phyloP scores from a whole-genome alignment of 37 sponge, comb jelly and placozoan species.

The Halichondria panicea region DNA sequence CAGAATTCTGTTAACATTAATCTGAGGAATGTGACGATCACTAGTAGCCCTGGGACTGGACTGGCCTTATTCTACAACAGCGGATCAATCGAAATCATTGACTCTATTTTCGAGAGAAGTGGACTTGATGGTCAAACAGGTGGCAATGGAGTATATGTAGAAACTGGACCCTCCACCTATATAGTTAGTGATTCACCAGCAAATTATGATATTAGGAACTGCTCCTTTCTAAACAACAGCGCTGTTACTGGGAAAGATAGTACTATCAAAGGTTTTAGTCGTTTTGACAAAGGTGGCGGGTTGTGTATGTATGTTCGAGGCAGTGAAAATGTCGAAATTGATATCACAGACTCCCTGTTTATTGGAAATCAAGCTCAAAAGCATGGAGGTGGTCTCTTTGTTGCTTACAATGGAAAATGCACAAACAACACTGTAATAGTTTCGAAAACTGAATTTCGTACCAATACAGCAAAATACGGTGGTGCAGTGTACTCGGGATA shows the following conservation, averaged over 20 bases:
- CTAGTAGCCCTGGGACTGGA: conserved; percentile 5
- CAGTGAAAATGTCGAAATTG: neutral
- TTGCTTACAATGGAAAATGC: neutral
- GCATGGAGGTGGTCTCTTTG: neutral
- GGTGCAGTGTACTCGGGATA: conserved; percentile 3
- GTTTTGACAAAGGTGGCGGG: conserved; percentile 24
- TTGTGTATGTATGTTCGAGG: neutral
- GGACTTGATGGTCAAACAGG: neutral
- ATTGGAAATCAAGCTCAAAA: neutral
- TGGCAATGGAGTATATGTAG: conserved; percentile 19
- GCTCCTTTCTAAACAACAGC: neutral
- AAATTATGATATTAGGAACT: neutral
- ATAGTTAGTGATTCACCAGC: neutral
- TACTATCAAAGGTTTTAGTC: neutral
- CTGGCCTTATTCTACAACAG: neutral
- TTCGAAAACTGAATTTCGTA: neutral
- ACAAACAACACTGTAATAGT: neutral
- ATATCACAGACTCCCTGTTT: neutral
- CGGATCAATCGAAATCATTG: neutral
- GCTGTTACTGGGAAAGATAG: neutral
- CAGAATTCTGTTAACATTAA: neutral
- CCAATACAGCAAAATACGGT: conserved; percentile 4
- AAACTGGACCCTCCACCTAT: neutral
- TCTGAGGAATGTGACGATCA: neutral
- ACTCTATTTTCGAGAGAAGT: neutral